Evolutionary conservation across 2,888 invertebrate species (phyloP).

Genomic region (Galerucella pusilla): DNA sequence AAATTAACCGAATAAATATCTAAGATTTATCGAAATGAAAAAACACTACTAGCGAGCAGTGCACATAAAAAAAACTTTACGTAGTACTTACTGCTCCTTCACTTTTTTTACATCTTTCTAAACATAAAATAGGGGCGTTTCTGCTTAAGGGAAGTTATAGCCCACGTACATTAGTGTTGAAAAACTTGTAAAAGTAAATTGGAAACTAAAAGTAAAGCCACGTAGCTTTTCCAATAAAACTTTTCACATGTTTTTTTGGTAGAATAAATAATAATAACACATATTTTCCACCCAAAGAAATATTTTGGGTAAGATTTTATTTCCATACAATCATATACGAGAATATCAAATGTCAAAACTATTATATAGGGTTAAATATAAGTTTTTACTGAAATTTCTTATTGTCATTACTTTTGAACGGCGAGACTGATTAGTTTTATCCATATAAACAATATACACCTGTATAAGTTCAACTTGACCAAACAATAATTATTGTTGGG

Average conservation of each 20-base stretch:
- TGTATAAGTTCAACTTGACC: no score
- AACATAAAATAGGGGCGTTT: not conserved
- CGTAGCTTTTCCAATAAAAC: conserved; percentile 6
- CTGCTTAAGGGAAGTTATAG: not conserved
- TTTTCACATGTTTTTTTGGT: not conserved
- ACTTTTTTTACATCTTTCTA: not conserved
- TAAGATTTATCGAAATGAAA: not conserved
- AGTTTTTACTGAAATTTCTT: no score
- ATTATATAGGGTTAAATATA: no score
- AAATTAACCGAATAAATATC: not conserved
- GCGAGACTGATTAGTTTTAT: no score
- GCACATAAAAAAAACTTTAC: not conserved
- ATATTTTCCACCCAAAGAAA: not conserved
- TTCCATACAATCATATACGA: not conserved
- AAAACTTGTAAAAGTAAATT: conserved; percentile 7
- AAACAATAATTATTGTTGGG: no score
- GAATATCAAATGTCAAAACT: no score
- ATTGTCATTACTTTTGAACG: no score
- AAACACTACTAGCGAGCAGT: not conserved
- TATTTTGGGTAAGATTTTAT: not conserved
- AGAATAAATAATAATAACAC: not conserved
- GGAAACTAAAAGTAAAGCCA: not conserved
- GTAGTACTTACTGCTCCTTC: not conserved
- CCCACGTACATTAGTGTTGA: not conserved
- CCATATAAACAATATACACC: no score